A percentile compares a stretch with the other conserved stretches of the same genome.
These are phyloP conservation scores for Tamandua tetradactyla DNA, from an alignment of 2,797 vertebrate species.

Conservation along the genomic window DNA sequence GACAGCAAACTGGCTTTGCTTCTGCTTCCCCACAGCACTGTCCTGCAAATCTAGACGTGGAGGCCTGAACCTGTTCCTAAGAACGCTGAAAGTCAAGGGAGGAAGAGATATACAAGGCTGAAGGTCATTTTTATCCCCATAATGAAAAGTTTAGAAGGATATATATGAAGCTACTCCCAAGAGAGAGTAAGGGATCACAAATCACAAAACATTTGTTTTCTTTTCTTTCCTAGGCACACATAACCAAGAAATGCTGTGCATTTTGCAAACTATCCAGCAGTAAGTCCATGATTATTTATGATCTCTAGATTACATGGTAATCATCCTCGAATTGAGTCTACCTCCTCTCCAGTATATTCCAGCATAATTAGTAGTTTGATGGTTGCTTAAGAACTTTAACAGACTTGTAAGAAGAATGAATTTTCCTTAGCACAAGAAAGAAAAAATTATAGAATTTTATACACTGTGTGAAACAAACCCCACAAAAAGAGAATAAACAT, in stretches of 20 bases:
- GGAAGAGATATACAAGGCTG: not conserved
- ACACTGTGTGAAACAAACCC: slow-evolving; percentile 43
- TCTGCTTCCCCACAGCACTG: not conserved
- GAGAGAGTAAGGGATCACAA: slow-evolving; percentile 11
- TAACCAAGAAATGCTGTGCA: not conserved
- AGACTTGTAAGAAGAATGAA: slow-evolving; percentile 56
- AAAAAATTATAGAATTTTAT: slow-evolving; percentile 47
- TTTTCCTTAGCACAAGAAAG: not conserved
- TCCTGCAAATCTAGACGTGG: not conserved
- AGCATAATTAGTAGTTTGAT: slow-evolving; percentile 23
- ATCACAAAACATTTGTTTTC: slow-evolving; percentile 56
- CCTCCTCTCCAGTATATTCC: not conserved
- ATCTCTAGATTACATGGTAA: slow-evolving; percentile 45
- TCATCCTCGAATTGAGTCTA: slow-evolving; percentile 34
- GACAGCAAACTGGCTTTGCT: not conserved
- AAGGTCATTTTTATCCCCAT: slow-evolving; percentile 46
- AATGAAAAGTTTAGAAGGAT: slow-evolving; percentile 11
- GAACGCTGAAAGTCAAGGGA: slow-evolving; percentile 26
- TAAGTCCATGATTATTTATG: slow-evolving; percentile 47
- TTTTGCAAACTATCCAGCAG: slow-evolving; percentile 55
- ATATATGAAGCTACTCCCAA: not conserved
- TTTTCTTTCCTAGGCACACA: slow-evolving; percentile 20
- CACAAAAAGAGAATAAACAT: slow-evolving; percentile 53
- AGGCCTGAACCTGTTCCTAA: not conserved
- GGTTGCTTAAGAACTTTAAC: slow-evolving; percentile 42